Base-by-base conservation (phyloP, 2,113 vertebrate species). In the Pseudolaguvia tuberculata region DNA sequence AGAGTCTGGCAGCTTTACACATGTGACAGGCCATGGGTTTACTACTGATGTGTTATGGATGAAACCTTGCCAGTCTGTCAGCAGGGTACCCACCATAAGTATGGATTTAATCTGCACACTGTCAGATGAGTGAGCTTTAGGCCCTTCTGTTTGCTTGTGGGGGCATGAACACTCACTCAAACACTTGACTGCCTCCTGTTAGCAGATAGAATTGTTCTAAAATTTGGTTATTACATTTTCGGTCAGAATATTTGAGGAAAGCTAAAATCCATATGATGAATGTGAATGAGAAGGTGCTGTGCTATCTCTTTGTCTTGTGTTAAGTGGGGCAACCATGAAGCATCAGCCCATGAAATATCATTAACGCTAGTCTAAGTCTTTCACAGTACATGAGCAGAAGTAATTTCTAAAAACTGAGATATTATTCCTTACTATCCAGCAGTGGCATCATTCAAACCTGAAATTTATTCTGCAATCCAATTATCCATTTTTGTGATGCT, bases 51-150 rank as follows among this genome's bases (percentile, higher is more conserved):
- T 25, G 70, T 65, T 73, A 73, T 63, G 65, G 73, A 71, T 50
- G 58, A 50, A 78, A 57, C 45, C 35, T 58, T 45, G 53, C 55
- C 47, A 31, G 17, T 56, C 72, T 51, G 69, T 71, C 78, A 68
- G 83, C 67, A 63, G 83, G 81, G 45, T 68, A 80, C 83, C 80
- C 59, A n/a, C 78, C 77, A 73, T 55, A 35, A 77, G 21, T 78
- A 75, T 76, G 23, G 73, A 73, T 80, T 77, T 70, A 79, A 84
- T 87, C 79, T 84, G 63, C 67, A 63, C 58, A 70, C 63, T 70
- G 79, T 72, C 79, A 56, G 70, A 82, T 72, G 51, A 66, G 58
- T 76, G 79, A 74, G 67, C 70, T 78, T 42, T 55, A 56, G 73
- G 51, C 57, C 70, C 72, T 80, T 76, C 65, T 83, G 72, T 63